Evolutionary conservation across 2,888 invertebrate species (phyloP).

Genomic region (Melolontha melolontha): DNA sequence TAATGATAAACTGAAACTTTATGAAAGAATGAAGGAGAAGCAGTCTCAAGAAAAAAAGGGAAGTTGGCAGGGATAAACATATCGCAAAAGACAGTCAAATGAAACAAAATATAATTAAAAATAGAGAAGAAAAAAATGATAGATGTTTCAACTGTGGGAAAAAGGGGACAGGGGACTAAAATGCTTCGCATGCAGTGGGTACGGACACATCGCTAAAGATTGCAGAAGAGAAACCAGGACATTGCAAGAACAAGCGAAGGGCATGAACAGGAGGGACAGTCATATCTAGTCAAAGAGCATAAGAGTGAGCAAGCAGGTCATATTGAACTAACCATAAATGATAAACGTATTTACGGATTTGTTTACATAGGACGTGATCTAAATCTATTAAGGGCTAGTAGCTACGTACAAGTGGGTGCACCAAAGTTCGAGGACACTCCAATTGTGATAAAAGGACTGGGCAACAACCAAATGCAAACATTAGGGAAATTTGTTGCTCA

Average conservation of each 20-base stretch:
- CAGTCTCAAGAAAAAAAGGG: background rate
- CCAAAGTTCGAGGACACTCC: constrained; percentile 20
- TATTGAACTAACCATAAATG: constrained; percentile 8
- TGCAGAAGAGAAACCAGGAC: constrained; percentile 14
- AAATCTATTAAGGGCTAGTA: constrained; percentile 17
- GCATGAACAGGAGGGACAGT: constrained; percentile 4
- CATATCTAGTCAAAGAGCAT: constrained; percentile 4
- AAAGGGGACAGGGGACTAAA: constrained; percentile 51
- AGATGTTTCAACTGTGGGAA: constrained; percentile 46
- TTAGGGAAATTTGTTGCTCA: constrained; percentile 35
- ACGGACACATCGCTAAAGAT: constrained; percentile 48
- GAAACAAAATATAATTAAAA: background rate
- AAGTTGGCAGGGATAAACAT: background rate
- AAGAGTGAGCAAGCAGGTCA: constrained; percentile 20
- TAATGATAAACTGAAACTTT: constrained; percentile 48
- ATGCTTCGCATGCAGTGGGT: constrained; percentile 54
- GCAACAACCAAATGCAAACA: constrained; percentile 21
- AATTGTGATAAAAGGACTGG: constrained; percentile 35
- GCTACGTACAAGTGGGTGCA: constrained; percentile 18
- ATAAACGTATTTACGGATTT: constrained; percentile 23
- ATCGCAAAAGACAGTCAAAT: too few relatives aligned
- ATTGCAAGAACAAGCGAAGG: background rate
- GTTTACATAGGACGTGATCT: constrained; percentile 43
- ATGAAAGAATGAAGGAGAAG: constrained; percentile 44
- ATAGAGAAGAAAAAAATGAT: constrained; percentile 2